Percentiles rank a stretch among this genome's conserved stretches.
Evolutionary conservation across 1,140 invertebrate genomes (phyloP).

Genomic region (Drosophila lacteicornis): DNA sequence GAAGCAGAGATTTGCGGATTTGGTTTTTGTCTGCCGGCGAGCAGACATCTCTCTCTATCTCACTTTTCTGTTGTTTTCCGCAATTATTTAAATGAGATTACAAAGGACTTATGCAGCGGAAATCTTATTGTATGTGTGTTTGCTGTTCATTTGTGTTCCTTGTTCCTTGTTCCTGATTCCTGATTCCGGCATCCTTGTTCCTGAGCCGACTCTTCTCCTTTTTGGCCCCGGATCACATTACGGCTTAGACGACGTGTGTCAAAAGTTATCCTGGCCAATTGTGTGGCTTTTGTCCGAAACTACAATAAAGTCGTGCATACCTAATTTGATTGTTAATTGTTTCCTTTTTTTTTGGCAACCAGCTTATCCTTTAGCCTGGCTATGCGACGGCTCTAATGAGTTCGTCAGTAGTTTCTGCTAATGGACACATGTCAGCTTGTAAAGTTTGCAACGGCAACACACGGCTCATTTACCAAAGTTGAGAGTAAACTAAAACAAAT

Average conservation of each 20-base stretch:
- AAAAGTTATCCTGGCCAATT: slow-evolving; percentile 57
- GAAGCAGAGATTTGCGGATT: slow-evolving; percentile 58
- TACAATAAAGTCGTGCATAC: slow-evolving; percentile 46
- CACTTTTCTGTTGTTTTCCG: slow-evolving; percentile 49
- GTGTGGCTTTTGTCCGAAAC: slow-evolving; percentile 51
- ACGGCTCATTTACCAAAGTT: slow-evolving; percentile 1
- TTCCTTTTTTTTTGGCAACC: slow-evolving; percentile 13
- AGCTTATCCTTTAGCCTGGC: slow-evolving; percentile 24
- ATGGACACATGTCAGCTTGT: slow-evolving; percentile 19
- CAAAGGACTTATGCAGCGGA: slow-evolving; percentile 75
- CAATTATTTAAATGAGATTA: slow-evolving; percentile 84
- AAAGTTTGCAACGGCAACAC: slow-evolving; percentile 12
- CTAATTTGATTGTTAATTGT: slow-evolving; percentile 61
- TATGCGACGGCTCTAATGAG: slow-evolving; percentile 26
- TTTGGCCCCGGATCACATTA: slow-evolving; percentile 44
- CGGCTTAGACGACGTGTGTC: slow-evolving; percentile 54
- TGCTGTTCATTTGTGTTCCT: slow-evolving; percentile 47
- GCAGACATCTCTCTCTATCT: slow-evolving; percentile 19
- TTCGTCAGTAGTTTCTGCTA: slow-evolving; percentile 20
- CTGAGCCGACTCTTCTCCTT: slow-evolving; percentile 6
- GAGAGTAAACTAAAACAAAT: slow-evolving; percentile 14
- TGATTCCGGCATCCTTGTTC: slow-evolving; percentile 14
- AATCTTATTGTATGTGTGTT: slow-evolving; percentile 63
- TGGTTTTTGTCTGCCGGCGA: slow-evolving; percentile 36
- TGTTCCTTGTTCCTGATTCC: slow-evolving; percentile 14